Conservation (phyloP, 1,140 invertebrate genomes). For the Cydia pomonella region DNA sequence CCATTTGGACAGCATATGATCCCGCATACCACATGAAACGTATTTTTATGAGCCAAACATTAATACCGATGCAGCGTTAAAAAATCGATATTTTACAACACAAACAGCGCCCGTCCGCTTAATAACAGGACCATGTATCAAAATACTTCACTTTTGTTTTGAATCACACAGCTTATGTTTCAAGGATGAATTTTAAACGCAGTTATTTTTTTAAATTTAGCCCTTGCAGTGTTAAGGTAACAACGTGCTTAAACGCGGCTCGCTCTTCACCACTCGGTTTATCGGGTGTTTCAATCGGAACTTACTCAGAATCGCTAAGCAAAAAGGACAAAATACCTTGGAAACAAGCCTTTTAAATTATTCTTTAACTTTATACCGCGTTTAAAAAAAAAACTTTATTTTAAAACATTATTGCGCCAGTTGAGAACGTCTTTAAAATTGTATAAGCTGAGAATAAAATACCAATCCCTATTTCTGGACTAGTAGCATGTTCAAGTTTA, state of each 20-base stretch:
- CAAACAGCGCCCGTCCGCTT: neutral
- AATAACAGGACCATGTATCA: neutral
- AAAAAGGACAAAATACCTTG: constrained; percentile 23
- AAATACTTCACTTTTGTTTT: neutral
- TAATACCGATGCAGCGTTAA: constrained; percentile 19
- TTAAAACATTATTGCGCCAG: neutral
- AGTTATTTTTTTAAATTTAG: neutral
- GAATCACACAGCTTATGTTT: neutral
- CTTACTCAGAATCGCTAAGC: constrained; percentile 25
- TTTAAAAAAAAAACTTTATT: neutral
- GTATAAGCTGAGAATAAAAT: neutral
- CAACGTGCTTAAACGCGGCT: constrained; percentile 16
- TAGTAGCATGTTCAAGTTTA: constrained; percentile 26
- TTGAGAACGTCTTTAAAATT: neutral
- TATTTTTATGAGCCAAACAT: neutral
- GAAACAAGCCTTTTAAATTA: neutral
- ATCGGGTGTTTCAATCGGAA: constrained; percentile 23
- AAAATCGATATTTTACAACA: constrained; percentile 25
- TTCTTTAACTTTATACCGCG: neutral
- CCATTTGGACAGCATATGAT: constrained; percentile 19
- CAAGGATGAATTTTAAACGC: neutral
- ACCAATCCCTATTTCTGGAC: neutral
- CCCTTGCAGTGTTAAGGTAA: neutral
- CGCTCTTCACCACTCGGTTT: constrained; percentile 14
- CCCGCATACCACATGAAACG: neutral